phyloP scores from a whole-genome alignment of 2,113 vertebrate species.

The Atrichornis clamosus region DNA sequence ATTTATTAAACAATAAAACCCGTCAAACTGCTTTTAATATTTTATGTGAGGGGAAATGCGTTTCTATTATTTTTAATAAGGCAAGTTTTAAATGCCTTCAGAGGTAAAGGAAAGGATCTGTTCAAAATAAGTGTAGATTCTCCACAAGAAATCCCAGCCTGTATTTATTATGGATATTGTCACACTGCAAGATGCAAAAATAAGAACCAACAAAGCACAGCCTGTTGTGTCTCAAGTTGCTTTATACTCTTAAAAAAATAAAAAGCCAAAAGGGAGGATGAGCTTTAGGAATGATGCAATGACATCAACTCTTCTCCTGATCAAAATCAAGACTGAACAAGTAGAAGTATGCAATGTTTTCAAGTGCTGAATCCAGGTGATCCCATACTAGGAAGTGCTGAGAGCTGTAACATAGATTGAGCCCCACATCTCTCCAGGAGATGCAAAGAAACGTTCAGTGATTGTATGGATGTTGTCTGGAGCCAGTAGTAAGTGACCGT shows the following conservation, averaged over 20 bases:
- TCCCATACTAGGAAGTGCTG: background rate
- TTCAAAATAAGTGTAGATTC: background rate
- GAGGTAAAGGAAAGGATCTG: background rate
- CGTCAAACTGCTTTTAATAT: background rate
- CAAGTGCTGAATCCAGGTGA: conserved; percentile 10
- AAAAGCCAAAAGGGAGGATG: background rate
- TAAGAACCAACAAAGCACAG: conserved; percentile 20
- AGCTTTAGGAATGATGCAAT: conserved; percentile 6
- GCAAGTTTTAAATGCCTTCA: background rate
- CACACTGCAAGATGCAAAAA: background rate
- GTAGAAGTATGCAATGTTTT: background rate
- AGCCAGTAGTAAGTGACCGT: background rate
- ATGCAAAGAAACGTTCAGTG: background rate
- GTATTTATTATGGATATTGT: conserved; percentile 8
- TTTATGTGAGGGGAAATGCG: background rate
- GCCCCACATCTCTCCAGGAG: background rate
- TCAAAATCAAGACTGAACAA: conserved; percentile 40
- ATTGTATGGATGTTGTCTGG: background rate
- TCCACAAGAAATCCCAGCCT: background rate
- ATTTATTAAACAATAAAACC: conserved; percentile 38
- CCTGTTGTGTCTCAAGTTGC: background rate
- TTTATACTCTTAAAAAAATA: background rate
- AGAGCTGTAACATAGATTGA: background rate
- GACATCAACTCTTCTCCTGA: background rate
- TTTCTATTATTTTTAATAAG: background rate